phyloP scores from a whole-genome alignment of 2,113 vertebrate genomes.

The Nycticryphes semicollaris region DNA sequence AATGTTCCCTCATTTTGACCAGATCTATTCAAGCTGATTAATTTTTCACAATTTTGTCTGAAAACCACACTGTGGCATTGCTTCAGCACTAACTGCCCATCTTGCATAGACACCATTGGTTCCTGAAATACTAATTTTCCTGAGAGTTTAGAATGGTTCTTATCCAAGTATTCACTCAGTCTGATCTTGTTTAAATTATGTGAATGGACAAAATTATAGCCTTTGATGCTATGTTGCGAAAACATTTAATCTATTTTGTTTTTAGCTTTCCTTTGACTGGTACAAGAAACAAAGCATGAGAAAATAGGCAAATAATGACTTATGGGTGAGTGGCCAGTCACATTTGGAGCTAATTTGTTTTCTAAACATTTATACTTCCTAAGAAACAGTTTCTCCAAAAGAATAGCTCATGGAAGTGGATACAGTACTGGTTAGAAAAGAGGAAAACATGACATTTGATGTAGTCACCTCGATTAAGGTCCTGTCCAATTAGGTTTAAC shows the following conservation, averaged over 20 bases:
- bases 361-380: slow-evolving; percentile 58
- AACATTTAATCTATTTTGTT: slow-evolving; percentile 54
- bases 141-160: slow-evolving; percentile 5
- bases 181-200: slow-evolving; percentile 57
- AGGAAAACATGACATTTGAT: slow-evolving; percentile 16
- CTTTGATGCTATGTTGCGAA: slow-evolving; percentile 31
- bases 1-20: not conserved
- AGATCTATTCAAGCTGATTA: not conserved
- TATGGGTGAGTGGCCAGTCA: slow-evolving; percentile 36
- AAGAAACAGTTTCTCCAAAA: slow-evolving; percentile 27
- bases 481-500: slow-evolving; percentile 42
- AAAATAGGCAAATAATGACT: slow-evolving; percentile 41
- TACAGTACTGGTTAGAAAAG: not conserved
- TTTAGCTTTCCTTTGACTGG: slow-evolving; percentile 43
- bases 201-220: slow-evolving; percentile 12
- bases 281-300: slow-evolving; percentile 54
- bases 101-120: not conserved
- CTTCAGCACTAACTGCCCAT: slow-evolving; percentile 4
- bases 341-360: slow-evolving; percentile 65
- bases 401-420: slow-evolving; percentile 33
- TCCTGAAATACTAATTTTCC: slow-evolving; percentile 49
- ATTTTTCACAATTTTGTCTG: slow-evolving; percentile 28
- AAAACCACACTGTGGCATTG: not conserved
- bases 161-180: slow-evolving; percentile 22
- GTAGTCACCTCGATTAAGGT: not conserved